These are phyloP conservation scores for Stichodactyla mertensii DNA, from an alignment of 64 coral and sea anemone species.

Conservation along the genomic window DNA sequence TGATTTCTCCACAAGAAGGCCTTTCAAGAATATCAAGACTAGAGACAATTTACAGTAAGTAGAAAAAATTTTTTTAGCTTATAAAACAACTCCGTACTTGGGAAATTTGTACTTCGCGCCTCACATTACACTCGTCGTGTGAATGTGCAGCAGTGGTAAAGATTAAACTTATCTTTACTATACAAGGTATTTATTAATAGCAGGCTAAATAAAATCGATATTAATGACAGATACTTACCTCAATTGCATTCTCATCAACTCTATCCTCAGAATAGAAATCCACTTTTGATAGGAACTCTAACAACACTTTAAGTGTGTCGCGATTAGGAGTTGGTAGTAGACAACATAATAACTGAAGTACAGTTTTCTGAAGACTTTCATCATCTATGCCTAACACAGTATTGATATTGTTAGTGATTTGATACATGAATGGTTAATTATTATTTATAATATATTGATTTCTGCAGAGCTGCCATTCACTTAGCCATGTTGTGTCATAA, in stretches of 20 bases:
- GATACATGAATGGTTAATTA: background rate
- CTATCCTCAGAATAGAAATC: conserved; percentile 77
- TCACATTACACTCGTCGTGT: too few species aligned
- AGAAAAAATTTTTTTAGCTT: too few species aligned
- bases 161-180: too few species aligned
- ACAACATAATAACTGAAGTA: conserved; percentile 63
- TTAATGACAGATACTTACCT: conserved; percentile 33
- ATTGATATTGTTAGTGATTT: background rate
- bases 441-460: background rate
- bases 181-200: too few species aligned
- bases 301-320: conserved; percentile 74
- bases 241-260: conserved; percentile 63
- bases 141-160: too few species aligned
- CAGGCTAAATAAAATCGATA: too few species aligned
- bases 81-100: too few species aligned
- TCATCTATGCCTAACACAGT: conserved; percentile 13
- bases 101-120: too few species aligned
- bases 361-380: conserved; percentile 6
- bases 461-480: background rate
- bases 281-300: conserved; percentile 87
- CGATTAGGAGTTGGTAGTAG: conserved; percentile 81
- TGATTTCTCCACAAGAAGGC: too few species aligned
- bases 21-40: too few species aligned
- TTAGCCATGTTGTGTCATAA: background rate
- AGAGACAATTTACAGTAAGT: too few species aligned